Conservation (phyloP, 2,888 invertebrate genomes). For the Eristalis arbustorum region DNA sequence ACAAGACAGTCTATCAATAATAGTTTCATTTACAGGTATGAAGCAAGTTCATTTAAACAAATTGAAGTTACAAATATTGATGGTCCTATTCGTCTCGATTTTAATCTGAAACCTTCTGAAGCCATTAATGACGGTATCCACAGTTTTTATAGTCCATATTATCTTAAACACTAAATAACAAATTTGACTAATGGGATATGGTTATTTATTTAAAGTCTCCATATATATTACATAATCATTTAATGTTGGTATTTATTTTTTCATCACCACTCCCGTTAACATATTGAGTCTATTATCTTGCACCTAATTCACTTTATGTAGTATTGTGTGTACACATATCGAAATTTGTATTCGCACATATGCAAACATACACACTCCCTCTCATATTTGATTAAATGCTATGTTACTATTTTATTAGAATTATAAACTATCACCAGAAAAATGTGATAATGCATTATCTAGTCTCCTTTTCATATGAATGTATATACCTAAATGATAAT, state of each 20-base stretch:
- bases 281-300: not conserved
- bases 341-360: not conserved
- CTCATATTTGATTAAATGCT: not conserved
- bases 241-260: slow-evolving; percentile 23
- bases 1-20: not conserved
- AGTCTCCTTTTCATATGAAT: not conserved
- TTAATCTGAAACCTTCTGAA: slow-evolving; percentile 77
- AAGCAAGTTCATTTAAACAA: slow-evolving; percentile 79
- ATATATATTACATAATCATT: slow-evolving; percentile 30
- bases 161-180: slow-evolving; percentile 76
- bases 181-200: slow-evolving; percentile 54
- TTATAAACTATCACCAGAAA: not conserved
- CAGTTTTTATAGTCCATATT: slow-evolving; percentile 79
- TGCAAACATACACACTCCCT: slow-evolving; percentile 9
- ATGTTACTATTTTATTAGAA: not conserved
- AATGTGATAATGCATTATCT: not conserved
- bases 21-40: slow-evolving; percentile 80
- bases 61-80: slow-evolving; percentile 78
- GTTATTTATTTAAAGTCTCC: slow-evolving; percentile 35
- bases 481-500: slow-evolving; percentile 3
- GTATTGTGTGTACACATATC: slow-evolving; percentile 8
- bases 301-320: not conserved
- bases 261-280: slow-evolving; percentile 2
- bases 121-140: slow-evolving; percentile 79
- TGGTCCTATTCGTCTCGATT: slow-evolving; percentile 78